Evolutionary conservation across 2,797 vertebrate genomes (phyloP).

Genomic region (Salmo trutta): DNA sequence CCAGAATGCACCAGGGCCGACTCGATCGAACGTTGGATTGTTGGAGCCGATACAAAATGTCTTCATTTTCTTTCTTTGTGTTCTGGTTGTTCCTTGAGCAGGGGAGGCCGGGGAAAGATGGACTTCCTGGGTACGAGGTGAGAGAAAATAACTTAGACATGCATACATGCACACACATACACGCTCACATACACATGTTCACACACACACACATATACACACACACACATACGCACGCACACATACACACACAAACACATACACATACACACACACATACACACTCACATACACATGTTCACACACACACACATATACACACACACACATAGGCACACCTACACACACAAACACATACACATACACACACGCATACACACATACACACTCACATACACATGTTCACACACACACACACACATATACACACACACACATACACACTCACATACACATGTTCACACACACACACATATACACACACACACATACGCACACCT

Average conservation of each 20-base stretch:
- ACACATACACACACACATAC: too few species aligned
- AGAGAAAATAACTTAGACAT: conserved; percentile 50
- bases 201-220: not conserved
- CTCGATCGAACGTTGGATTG: conserved; percentile 71
- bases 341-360: conserved; percentile 27
- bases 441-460: rapidly evolving
- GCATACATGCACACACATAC: conserved; percentile 13
- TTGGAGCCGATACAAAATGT: conserved; percentile 65
- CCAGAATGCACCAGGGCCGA: conserved; percentile 60
- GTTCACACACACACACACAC: too few species aligned
- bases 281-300: conserved; percentile 53
- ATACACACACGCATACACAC: conserved; percentile 29
- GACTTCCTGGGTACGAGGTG: conserved; percentile 93
- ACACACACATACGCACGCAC: not conserved
- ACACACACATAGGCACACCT: conserved; percentile 22
- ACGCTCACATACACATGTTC: too few species aligned
- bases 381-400: conserved; percentile 16
- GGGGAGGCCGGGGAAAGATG: conserved; percentile 94
- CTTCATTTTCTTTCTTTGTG: conserved; percentile 53
- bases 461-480: too few species aligned
- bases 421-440: too few species aligned
- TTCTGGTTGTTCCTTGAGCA: conserved; percentile 65
- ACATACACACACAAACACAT: conserved; percentile 43
- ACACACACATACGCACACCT: too few species aligned
- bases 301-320: too few species aligned